Evolutionary conservation across 2,888 invertebrate species (phyloP).

Genomic region (Callosobruchus maculatus): DNA sequence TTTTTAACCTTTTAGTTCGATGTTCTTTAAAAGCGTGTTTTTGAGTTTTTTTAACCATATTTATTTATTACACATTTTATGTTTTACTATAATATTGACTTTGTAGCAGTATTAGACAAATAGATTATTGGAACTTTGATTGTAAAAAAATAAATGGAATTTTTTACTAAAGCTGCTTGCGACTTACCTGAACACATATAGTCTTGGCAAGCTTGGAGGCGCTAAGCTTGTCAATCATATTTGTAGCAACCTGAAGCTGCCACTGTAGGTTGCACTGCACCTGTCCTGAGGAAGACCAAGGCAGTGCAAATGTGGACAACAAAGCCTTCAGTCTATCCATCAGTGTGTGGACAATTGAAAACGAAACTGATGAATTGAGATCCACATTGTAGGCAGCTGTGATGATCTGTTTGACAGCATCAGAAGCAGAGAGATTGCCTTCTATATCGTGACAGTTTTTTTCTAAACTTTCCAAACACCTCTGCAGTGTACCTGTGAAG

Average conservation of each 20-base stretch:
- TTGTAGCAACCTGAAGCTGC: slow-evolving; percentile 66
- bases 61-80: no score
- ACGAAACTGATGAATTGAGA: slow-evolving; percentile 60
- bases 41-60: no score
- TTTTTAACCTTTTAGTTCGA: no score
- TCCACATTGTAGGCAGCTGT: slow-evolving; percentile 76
- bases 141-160: not conserved
- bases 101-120: no score
- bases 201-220: slow-evolving; percentile 67
- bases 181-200: slow-evolving; percentile 58
- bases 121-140: not conserved
- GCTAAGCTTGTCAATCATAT: slow-evolving; percentile 68
- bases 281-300: slow-evolving; percentile 53
- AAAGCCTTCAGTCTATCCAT: slow-evolving; percentile 65
- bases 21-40: no score
- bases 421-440: slow-evolving; percentile 58
- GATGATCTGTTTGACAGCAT: slow-evolving; percentile 71
- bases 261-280: slow-evolving; percentile 55
- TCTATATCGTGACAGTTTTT: slow-evolving; percentile 54
- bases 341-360: slow-evolving; percentile 61
- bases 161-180: not conserved
- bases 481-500: slow-evolving; percentile 77
- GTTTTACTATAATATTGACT: no score
- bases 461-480: slow-evolving; percentile 68
- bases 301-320: slow-evolving; percentile 57